phyloP scores from a whole-genome alignment of 2,888 invertebrate species.

The Suillia variegata region DNA sequence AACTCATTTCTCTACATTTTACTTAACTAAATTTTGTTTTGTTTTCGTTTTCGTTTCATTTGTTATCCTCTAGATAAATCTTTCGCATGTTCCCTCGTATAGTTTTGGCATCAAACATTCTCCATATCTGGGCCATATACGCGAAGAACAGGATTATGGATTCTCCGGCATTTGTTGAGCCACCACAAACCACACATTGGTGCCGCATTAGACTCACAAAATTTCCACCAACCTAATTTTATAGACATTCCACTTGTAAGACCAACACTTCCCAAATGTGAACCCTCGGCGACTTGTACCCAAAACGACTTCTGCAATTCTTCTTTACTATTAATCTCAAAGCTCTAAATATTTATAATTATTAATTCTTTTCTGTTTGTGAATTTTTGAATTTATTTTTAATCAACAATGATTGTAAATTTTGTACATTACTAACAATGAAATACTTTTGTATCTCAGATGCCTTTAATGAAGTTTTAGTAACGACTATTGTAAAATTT shows the following conservation, averaged over 20 bases:
- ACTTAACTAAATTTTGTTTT: too few species aligned
- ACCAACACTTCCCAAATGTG: too few species aligned
- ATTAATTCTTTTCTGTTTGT: background rate
- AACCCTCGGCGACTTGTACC: too few species aligned
- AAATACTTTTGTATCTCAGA: background rate
- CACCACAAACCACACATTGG: background rate
- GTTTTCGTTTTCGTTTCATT: too few species aligned
- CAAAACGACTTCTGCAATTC: background rate
- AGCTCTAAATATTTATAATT: background rate
- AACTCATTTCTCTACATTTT: too few species aligned
- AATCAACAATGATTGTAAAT: slow-evolving; percentile 8
- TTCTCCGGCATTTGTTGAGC: slow-evolving; percentile 54
- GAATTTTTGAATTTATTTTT: background rate
- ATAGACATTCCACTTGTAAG: background rate
- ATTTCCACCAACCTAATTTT: slow-evolving; percentile 19
- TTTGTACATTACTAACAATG: slow-evolving; percentile 16
- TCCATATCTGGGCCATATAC: slow-evolving; percentile 68
- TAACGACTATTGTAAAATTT: too few species aligned
- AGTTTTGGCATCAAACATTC: slow-evolving; percentile 89
- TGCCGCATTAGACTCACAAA: background rate
- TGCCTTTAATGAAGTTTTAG: too few species aligned
- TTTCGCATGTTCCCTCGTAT: slow-evolving; percentile 70
- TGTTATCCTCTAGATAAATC: slow-evolving; percentile 63
- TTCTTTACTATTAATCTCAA: background rate
- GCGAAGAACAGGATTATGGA: slow-evolving; percentile 48